Base-by-base conservation (phyloP, 2,113 vertebrate species). In the Microtus richardsoni region DNA sequence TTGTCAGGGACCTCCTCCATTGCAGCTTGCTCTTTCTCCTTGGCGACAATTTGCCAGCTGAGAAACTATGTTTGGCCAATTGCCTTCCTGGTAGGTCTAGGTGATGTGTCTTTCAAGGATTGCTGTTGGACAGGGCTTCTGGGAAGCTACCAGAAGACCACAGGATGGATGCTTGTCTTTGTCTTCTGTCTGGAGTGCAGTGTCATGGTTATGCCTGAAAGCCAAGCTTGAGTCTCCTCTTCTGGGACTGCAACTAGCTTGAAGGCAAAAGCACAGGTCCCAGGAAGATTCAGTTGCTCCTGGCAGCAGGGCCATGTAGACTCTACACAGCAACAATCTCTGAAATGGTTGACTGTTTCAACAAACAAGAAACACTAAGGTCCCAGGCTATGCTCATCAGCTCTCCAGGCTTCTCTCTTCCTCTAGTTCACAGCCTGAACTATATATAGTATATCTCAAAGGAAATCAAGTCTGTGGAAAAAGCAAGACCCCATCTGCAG, bases 261-360 rank as follows among this genome's bases (percentile, higher is more conserved):
- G 54, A 62, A 83, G 60, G 79, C 47, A 58, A 58, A 19, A 7
- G 22, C 70, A 41, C 0, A 28, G 24, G 26, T 9, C 13, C 24
- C 39, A 44, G 58, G 39, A 64, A 62, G 60, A 62, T n/a, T 62
- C n/a, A 24, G 24, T 62, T 24, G 1, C n/a, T 64, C 5, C n/a
- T 39, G 80, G 58, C 13, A 60, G 54, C 24, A 62, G 52, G 78
- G 79, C 36, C 21, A 39, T 28, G n/a, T 60, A 5, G 39, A 41
- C 33, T 62, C 4, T 8, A 30, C 21, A 7, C 5, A 2, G 4
- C 2, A 13, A 41, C n/a, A 26, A 22, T 1, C 21, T 84, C 9
- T 14, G 44, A 54, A 41, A 70, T 6, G 49, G 52, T n/a, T 22
- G 21, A 36, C n/a, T 1, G 12, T 30, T 49, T 52, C 80, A n/a